These are phyloP conservation scores for Tympanuchus pallidicinctus DNA, from an alignment of 2,113 vertebrate genomes.

Conservation along the genomic window DNA sequence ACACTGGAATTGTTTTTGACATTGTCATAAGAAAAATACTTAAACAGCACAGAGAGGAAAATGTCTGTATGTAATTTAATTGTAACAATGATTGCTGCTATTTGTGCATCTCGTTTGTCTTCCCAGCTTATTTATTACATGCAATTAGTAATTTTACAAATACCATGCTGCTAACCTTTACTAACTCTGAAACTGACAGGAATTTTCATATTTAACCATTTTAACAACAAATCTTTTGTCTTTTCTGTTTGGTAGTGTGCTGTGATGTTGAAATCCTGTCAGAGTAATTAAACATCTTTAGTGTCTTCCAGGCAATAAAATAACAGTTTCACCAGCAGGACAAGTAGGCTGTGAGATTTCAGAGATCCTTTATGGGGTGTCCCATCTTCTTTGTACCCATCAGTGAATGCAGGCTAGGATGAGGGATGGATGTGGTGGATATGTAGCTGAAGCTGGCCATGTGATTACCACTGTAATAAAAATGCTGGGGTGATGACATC, in stretches of 20 bases:
- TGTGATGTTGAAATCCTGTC: neutral
- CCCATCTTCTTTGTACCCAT: neutral
- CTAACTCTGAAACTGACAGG: neutral
- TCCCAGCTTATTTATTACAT: neutral
- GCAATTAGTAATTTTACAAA: neutral
- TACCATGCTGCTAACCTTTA: neutral
- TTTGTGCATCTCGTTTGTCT: neutral
- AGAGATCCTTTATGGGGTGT: neutral
- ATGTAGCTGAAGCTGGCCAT: neutral
- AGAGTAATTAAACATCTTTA: neutral
- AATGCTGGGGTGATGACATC: neutral
- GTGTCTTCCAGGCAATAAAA: neutral
- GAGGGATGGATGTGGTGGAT: neutral
- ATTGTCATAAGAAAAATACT: neutral
- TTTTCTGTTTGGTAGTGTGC: neutral
- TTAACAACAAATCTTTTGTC: neutral
- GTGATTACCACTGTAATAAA: neutral
- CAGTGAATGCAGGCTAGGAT: fast-evolving
- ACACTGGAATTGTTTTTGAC: neutral
- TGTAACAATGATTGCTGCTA: neutral
- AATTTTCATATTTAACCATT: neutral
- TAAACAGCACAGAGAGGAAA: neutral
- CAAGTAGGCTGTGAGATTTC: neutral
- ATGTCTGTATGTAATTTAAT: neutral
- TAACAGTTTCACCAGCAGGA: neutral